Conservation (phyloP, 64 coral and sea anemone genomes). For the Orbicella faveolata region DNA sequence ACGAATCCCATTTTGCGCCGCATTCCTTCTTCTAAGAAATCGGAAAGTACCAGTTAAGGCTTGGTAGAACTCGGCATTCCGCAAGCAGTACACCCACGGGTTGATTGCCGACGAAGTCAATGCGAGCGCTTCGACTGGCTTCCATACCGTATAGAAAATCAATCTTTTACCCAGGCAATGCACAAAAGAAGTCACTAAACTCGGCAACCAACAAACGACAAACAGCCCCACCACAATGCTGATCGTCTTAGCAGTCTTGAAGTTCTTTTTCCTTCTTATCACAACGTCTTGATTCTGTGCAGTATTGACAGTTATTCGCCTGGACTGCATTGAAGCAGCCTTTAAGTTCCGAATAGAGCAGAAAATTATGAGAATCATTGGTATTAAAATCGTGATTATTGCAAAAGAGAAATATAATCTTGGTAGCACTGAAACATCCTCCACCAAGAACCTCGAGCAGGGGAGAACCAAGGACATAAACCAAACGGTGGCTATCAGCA, state of each 20-base stretch:
- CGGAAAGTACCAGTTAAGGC: neutral
- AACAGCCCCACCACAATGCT: neutral
- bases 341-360: neutral
- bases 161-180: neutral
- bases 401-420: neutral
- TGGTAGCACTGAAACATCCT: neutral
- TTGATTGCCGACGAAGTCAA: neutral
- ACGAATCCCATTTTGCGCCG: neutral
- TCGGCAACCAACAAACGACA: neutral
- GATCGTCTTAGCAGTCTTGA: neutral
- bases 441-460: neutral
- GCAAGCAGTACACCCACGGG: neutral
- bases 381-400: neutral
- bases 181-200: neutral
- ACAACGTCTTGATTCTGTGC: neutral
- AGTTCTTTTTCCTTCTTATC: neutral
- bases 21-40: neutral
- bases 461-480: neutral
- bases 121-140: neutral
- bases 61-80: neutral
- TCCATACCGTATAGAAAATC: neutral
- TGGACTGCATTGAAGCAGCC: neutral
- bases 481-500: neutral
- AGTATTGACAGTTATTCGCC: neutral
- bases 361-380: neutral